phyloP scores from a whole-genome alignment of 92 coral and sea anemone genomes.

The Isaurus tuberculatus region DNA sequence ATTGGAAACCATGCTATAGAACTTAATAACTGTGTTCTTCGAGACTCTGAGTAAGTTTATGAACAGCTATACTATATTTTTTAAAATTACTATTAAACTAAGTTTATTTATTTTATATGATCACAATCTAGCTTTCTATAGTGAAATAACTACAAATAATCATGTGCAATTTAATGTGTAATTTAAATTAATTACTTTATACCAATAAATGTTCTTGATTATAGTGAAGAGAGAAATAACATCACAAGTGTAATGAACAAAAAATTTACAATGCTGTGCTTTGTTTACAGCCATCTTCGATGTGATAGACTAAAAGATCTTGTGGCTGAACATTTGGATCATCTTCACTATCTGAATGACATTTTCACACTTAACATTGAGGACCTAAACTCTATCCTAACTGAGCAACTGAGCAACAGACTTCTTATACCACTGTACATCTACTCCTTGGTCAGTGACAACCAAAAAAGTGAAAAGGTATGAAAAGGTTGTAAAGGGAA shows the following conservation, averaged over 20 bases:
- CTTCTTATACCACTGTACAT: slow-evolving; percentile 90
- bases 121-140: no score
- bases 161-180: no score
- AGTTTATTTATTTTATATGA: no score
- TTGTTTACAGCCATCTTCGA: slow-evolving; percentile 78
- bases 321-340: slow-evolving; percentile 97
- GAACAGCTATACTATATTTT: no score
- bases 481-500: no score
- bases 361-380: slow-evolving; percentile 82
- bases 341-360: slow-evolving; percentile 92
- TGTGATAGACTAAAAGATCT: slow-evolving; percentile 92
- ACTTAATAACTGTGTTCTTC: slow-evolving; percentile 83
- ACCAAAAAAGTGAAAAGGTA: slow-evolving; percentile 70
- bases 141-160: no score
- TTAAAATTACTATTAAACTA: no score
- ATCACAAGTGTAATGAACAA: no score
- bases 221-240: no score
- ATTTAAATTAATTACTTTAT: no score
- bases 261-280: no score
- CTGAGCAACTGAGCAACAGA: slow-evolving; percentile 88
- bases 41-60: slow-evolving; percentile 89
- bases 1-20: slow-evolving; percentile 99
- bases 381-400: slow-evolving; percentile 86
- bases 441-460: slow-evolving; percentile 78
- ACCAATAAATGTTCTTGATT: no score